Base-by-base conservation (phyloP, 2,888 invertebrate species). In the Coelopa pilipes region DNA sequence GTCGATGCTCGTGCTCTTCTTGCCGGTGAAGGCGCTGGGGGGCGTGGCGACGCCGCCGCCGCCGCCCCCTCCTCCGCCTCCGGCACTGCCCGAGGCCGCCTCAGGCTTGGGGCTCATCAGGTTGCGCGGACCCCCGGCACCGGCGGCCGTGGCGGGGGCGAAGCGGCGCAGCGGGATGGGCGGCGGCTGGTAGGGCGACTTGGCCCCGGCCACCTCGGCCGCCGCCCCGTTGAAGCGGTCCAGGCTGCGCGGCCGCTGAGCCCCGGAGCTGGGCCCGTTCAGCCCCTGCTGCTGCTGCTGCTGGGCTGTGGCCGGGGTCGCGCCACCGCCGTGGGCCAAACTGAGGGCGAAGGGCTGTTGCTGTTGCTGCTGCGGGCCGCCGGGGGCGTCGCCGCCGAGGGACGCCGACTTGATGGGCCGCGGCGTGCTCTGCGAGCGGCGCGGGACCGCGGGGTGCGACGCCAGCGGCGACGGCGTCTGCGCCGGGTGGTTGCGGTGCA, bases 361-460 rank as follows among this genome's bases (percentile, higher is more conserved):
- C 60, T 69, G 76, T 15, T 63, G 73, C 60, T 68, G 34, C 67
- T 72, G 46, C 59, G 70, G 17, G 24, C 76, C 70, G 74, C 60
- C 17, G 77, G 72, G 19, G 13, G 21, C 76, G 77, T 4, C 76
- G 76, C 70, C 74, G 50, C 12, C 77, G 72, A 77, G 77, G 3
- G 74, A 77, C 47, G 71, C 77, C n/a, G 77, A 81, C 76, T 79
- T 79, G 12, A 81, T 75, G 7, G 83, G 83, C 1, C 88, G 81
- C 0, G 88, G 88, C 3, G 86, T 87, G 76, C 88, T 88, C 50
- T 88, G 87, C 0, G 88, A 88, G 10, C 88, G 82, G 1, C 88
- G 78, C 0, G 87, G 88, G 50, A 88, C 86, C 57, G 81, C 76
- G 4, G 83, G 84, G 67, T 83, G 82, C 34, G n/a, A 57, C 53